A percentile compares a stretch with the other conserved stretches of the same genome.
Evolutionary conservation across 2,113 vertebrate species (phyloP).

Genomic region (Forbesichthys agassizii): DNA sequence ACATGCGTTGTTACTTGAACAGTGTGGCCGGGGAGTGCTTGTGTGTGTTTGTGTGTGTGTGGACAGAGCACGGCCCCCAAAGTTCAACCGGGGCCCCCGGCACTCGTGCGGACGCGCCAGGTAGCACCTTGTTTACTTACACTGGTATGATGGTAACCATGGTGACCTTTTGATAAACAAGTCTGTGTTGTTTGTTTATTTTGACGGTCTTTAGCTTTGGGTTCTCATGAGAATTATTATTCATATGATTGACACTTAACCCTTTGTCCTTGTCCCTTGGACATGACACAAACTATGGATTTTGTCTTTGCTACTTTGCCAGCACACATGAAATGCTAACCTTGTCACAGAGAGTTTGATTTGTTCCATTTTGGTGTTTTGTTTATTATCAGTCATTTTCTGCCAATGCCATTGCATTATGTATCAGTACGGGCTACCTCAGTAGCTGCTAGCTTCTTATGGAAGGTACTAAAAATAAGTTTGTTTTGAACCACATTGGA

Average conservation of each 20-base stretch:
- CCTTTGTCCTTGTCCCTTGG: conserved; percentile 36
- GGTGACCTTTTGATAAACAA: conserved; percentile 60
- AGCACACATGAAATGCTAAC: conserved; percentile 84
- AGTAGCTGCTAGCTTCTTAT: no score
- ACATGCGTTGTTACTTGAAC: conserved; percentile 80
- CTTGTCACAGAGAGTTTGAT: conserved; percentile 74
- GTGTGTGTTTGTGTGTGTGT: conserved; percentile 66
- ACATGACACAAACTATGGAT: conserved; percentile 41
- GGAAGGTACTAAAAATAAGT: not conserved
- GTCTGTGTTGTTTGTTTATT: conserved; percentile 56
- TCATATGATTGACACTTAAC: conserved; percentile 50
- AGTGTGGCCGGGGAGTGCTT: conserved; percentile 68
- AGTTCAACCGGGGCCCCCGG: conserved; percentile 76
- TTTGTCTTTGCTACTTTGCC: conserved; percentile 20
- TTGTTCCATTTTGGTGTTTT: conserved; percentile 23
- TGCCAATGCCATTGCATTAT: no score
- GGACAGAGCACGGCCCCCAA: conserved; percentile 77
- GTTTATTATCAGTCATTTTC: conserved; percentile 28
- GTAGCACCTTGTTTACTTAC: conserved; percentile 81
- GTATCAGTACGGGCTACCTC: no score
- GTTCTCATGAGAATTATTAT: conserved; percentile 50
- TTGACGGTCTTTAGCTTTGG: conserved; percentile 63
- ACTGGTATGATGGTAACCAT: conserved; percentile 77
- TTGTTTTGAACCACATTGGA: not conserved
- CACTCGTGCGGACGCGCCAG: conserved; percentile 73